phyloP scores from a whole-genome alignment of 92 coral and sea anemone genomes.

The Chrysogorgia sp. region DNA sequence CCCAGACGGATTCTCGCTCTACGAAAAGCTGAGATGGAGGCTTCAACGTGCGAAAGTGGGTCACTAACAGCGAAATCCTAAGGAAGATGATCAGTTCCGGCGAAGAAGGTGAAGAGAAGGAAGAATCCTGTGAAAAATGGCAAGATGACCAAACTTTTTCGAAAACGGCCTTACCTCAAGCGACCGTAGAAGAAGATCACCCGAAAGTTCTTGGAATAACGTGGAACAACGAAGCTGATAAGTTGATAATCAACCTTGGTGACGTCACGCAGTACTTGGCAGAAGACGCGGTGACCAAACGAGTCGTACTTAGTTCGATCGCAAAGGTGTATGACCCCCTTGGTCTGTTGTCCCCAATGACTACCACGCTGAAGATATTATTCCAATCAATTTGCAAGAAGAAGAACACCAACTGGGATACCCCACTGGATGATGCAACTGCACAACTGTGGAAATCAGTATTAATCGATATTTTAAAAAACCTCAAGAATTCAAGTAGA shows the following conservation, averaged over 20 bases:
- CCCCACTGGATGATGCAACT: conserved; percentile 1
- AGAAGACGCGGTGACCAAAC: not conserved
- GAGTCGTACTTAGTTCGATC: conserved; percentile 22
- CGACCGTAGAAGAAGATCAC: not conserved
- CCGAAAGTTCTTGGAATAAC: not conserved
- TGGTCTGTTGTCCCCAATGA: conserved; percentile 15
- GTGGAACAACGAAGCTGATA: not conserved
- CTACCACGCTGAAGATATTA: conserved; percentile 12
- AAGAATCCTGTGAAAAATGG: not conserved
- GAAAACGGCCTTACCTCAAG: conserved; percentile 1
- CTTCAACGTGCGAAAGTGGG: conserved; percentile 51
- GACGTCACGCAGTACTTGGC: conserved; percentile 10
- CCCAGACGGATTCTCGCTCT: not conserved
- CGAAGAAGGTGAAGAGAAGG: conserved; percentile 1
- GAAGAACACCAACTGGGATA: conserved; percentile 23
- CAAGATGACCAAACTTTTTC: not conserved
- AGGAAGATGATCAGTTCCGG: not conserved
- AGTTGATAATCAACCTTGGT: not conserved
- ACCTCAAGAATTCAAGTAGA: conserved; percentile 1
- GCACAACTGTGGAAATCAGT: not conserved
- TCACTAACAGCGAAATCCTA: conserved; percentile 4
- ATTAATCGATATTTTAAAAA: not conserved
- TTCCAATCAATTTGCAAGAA: conserved; percentile 26
- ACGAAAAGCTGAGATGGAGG: conserved; percentile 31
- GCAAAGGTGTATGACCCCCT: conserved; percentile 31